phyloP scores from a whole-genome alignment of 2,113 vertebrate genomes.

The Odobenus rosmarus region DNA sequence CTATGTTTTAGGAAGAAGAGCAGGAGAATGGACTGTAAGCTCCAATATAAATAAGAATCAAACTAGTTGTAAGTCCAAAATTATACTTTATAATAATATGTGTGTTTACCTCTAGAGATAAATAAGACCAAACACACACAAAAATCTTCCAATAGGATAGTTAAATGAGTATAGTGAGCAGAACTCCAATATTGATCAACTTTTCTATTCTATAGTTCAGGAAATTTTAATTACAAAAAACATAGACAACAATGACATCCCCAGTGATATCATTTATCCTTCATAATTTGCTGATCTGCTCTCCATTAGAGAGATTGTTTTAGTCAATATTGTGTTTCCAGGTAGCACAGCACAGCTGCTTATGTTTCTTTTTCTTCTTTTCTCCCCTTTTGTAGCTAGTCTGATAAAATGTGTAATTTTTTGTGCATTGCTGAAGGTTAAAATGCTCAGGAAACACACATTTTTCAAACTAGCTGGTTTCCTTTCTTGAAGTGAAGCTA shows the following conservation, averaged over 20 bases:
- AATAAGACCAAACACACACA: not conserved
- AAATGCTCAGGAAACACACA: not conserved
- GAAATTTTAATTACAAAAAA: not conserved
- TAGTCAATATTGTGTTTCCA: not conserved
- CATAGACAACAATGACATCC: not conserved
- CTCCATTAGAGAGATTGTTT: not conserved
- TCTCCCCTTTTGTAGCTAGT: not conserved
- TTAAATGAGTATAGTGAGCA: not conserved
- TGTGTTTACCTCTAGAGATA: not conserved
- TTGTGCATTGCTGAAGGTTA: not conserved
- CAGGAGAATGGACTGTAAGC: not conserved
- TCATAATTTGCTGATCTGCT: not conserved
- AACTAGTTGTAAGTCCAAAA: not conserved
- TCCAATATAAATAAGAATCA: not conserved
- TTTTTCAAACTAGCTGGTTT: not conserved
- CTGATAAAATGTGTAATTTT: not conserved
- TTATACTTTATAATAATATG: not conserved
- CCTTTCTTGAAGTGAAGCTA: not conserved
- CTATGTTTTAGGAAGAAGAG: not conserved
- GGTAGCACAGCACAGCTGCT: not conserved
- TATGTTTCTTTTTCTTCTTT: not conserved
- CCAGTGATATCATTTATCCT: not conserved
- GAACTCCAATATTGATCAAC: not conserved
- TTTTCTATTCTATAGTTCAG: not conserved
- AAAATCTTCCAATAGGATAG: not conserved